phyloP scores from a whole-genome alignment of 1,140 invertebrate species.

The Cydia splendana region DNA sequence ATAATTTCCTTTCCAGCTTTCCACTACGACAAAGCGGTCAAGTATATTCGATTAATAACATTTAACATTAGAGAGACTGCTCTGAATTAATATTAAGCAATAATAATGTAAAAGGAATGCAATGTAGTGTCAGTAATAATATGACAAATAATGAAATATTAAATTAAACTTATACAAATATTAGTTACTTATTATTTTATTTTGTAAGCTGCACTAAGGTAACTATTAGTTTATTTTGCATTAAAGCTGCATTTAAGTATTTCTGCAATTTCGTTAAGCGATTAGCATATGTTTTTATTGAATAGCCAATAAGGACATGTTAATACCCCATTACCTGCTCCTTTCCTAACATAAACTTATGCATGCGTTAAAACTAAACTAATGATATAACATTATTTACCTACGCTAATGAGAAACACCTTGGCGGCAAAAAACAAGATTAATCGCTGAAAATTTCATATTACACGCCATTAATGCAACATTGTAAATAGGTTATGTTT shows the following conservation, averaged over 20 bases:
- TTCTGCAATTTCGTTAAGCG: not conserved
- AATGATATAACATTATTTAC: conserved; percentile 7
- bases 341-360: not conserved
- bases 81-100: too few relatives aligned
- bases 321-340: not conserved
- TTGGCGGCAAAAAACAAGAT: not conserved
- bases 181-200: too few relatives aligned
- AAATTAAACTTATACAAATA: too few relatives aligned
- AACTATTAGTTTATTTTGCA: too few relatives aligned
- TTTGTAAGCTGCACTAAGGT: too few relatives aligned
- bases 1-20: too few relatives aligned
- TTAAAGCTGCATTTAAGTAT: not conserved
- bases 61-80: too few relatives aligned
- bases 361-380: conserved; percentile 1
- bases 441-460: conserved; percentile 12
- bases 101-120: too few relatives aligned
- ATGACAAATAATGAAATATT: too few relatives aligned
- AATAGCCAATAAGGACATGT: not conserved
- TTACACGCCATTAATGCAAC: not conserved
- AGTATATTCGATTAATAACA: too few relatives aligned
- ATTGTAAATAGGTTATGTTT: not conserved
- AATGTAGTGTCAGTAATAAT: too few relatives aligned
- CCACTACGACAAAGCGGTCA: too few relatives aligned
- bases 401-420: not conserved
- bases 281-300: not conserved